Percentiles rank a stretch among this genome's conserved stretches.
These are phyloP conservation scores for Seira sanloemensis DNA, from an alignment of 2,888 invertebrate genomes.

Conservation along the genomic window DNA sequence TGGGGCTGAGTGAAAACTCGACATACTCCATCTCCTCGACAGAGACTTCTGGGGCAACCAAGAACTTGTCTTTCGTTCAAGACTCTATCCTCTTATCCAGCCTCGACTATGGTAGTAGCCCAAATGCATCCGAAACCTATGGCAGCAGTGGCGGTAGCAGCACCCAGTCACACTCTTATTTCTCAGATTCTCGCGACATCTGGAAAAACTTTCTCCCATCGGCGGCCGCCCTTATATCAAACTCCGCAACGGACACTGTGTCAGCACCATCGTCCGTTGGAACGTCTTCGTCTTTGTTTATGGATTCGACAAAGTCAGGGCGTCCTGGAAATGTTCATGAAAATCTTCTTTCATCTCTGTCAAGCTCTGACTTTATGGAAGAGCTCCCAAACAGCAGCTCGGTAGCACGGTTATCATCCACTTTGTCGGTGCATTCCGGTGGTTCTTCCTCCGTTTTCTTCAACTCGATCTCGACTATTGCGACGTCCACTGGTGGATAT, in stretches of 20 bases:
- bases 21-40: not conserved
- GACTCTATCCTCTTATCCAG: too few relatives aligned
- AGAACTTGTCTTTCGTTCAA: not conserved
- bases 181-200: slow-evolving; percentile 40
- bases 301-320: not conserved
- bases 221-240: slow-evolving; percentile 37
- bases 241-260: slow-evolving; percentile 14
- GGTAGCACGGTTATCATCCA: slow-evolving; percentile 23
- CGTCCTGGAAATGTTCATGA: not conserved
- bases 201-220: slow-evolving; percentile 31
- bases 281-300: slow-evolving; percentile 22
- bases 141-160: not conserved
- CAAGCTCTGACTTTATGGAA: slow-evolving; percentile 34
- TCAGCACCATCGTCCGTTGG: not conserved
- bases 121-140: not conserved
- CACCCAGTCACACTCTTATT: not conserved
- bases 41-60: not conserved
- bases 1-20: not conserved
- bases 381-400: slow-evolving; percentile 14
- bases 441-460: slow-evolving; percentile 14
- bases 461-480: slow-evolving; percentile 42
- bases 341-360: not conserved
- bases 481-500: slow-evolving; percentile 42
- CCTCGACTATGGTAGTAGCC: not conserved
- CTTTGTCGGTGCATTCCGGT: slow-evolving; percentile 37